These are phyloP conservation scores for Antigone vipio DNA, from an alignment of 2,113 vertebrate species.

Conservation along the genomic window DNA sequence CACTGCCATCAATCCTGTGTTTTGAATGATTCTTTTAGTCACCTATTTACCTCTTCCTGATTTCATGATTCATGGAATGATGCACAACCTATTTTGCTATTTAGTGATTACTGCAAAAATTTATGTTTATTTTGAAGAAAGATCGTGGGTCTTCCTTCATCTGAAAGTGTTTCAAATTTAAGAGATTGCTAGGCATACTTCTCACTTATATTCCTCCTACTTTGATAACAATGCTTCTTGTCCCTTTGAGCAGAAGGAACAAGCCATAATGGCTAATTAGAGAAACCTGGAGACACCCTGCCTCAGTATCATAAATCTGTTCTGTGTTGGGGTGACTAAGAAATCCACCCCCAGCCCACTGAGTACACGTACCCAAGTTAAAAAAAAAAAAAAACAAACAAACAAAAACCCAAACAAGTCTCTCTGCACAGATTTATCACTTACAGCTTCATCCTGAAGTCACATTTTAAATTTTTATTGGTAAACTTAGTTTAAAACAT, in stretches of 20 bases:
- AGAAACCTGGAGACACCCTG: background rate
- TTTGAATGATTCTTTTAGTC: background rate
- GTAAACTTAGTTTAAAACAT: background rate
- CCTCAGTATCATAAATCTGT: background rate
- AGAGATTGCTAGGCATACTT: background rate
- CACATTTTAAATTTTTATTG: background rate
- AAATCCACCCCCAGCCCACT: background rate
- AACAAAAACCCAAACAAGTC: background rate
- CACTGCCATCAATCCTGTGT: background rate
- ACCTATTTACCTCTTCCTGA: background rate
- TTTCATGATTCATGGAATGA: background rate
- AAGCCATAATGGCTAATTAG: background rate
- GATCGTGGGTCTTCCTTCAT: background rate
- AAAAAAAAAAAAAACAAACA: background rate
- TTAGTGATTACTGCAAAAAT: background rate
- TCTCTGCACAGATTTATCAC: background rate
- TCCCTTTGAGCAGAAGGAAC: background rate
- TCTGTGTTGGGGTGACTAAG: background rate
- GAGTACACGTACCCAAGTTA: rapidly evolving
- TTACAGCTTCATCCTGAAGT: background rate
- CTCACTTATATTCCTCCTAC: background rate
- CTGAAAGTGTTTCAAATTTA: background rate
- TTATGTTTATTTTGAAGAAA: background rate
- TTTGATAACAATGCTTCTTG: background rate
- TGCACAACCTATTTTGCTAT: background rate